Evolutionary conservation across 2,888 invertebrate genomes (phyloP).

Genomic region (Cosmia trapezina): DNA sequence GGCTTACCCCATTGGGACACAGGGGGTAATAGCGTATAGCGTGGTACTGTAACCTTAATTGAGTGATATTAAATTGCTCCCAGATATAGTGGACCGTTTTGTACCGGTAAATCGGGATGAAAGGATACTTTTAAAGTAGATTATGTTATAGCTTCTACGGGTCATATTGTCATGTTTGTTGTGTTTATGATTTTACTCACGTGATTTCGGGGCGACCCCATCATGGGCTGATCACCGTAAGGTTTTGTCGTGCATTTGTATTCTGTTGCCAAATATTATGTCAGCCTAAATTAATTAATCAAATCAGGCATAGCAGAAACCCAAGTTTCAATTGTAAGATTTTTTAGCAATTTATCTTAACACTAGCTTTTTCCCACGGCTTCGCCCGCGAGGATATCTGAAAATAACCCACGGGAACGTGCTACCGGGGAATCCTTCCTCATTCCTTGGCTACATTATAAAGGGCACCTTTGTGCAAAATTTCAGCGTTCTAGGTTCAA

Average conservation of each 20-base stretch:
- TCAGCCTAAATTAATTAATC: background rate
- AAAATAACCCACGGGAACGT: too few species aligned
- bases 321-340: background rate
- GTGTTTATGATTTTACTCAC: background rate
- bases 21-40: conserved; percentile 49
- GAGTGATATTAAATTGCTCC: conserved; percentile 51
- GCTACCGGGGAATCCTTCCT: too few species aligned
- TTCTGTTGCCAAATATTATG: background rate
- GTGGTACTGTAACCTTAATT: conserved; percentile 49
- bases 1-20: conserved; percentile 59
- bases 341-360: background rate
- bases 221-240: background rate
- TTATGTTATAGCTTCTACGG: background rate
- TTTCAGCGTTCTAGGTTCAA: too few species aligned
- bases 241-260: background rate
- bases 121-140: conserved; percentile 21
- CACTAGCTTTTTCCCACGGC: too few species aligned
- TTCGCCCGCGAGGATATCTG: too few species aligned
- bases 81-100: conserved; percentile 27
- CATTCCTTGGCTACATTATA: too few species aligned
- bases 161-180: background rate
- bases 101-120: conserved; percentile 9
- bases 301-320: background rate
- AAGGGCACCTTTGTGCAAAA: too few species aligned
- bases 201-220: background rate